phyloP scores from a whole-genome alignment of 2,113 vertebrate species.

The Pygoscelis adeliae region DNA sequence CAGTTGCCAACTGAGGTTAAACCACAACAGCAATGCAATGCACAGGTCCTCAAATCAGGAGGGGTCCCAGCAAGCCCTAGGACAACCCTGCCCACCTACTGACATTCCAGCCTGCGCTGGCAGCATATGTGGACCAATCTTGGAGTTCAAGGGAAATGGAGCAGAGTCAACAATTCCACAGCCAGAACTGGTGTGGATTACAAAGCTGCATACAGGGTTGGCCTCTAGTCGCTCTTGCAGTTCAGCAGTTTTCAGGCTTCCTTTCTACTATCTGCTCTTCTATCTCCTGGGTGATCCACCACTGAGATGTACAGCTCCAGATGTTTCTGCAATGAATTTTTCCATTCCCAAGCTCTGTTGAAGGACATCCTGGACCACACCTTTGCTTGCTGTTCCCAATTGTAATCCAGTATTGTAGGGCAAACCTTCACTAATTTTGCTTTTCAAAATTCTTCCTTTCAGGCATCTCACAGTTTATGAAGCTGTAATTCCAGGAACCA shows the following conservation, averaged over 20 bases:
- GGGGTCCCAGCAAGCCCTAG: fast-evolving
- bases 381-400: background rate
- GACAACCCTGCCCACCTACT: background rate
- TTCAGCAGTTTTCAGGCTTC: background rate
- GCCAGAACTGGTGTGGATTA: background rate
- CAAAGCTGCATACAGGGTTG: background rate
- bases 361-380: background rate
- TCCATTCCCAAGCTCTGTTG: background rate
- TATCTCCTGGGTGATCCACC: background rate
- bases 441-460: background rate
- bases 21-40: background rate
- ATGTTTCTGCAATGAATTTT: background rate
- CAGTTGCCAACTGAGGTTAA: no score
- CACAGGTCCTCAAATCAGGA: background rate
- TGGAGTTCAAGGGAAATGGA: background rate
- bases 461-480: background rate
- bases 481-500: background rate
- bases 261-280: background rate
- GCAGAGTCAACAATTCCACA: background rate
- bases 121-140: background rate
- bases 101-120: background rate
- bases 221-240: background rate
- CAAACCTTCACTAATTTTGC: background rate
- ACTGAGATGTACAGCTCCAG: background rate
- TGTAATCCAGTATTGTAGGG: background rate